phyloP scores from a whole-genome alignment of 2,888 invertebrate species.

The Eudemis profundana region DNA sequence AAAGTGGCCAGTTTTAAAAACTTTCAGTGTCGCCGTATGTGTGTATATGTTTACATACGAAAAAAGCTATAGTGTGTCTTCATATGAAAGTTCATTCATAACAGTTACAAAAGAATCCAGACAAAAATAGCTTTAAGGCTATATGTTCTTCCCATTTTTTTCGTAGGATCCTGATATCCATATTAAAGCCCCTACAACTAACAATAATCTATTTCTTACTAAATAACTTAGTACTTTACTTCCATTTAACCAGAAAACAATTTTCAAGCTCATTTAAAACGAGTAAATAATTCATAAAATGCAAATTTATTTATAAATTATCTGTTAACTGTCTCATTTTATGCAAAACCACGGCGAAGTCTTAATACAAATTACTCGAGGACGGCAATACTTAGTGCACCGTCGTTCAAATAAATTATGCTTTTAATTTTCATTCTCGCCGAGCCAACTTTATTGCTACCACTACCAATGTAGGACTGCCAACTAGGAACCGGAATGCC shows the following conservation, averaged over 20 bases:
- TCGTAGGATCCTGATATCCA: too few relatives aligned
- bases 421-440: slow-evolving; percentile 19
- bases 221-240: too few relatives aligned
- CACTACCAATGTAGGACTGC: not conserved
- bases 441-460: slow-evolving; percentile 1
- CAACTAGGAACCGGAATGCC: not conserved
- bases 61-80: too few relatives aligned
- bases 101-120: too few relatives aligned
- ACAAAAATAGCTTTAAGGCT: too few relatives aligned
- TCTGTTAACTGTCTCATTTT: slow-evolving; percentile 19
- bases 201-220: too few relatives aligned
- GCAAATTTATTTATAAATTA: slow-evolving; percentile 22
- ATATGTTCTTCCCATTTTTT: too few relatives aligned
- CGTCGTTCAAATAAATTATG: slow-evolving; percentile 15
- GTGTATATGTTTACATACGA: too few relatives aligned
- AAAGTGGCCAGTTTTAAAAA: too few relatives aligned
- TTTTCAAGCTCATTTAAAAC: not conserved
- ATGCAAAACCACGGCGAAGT: slow-evolving; percentile 26
- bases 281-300: slow-evolving; percentile 1
- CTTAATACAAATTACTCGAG: slow-evolving; percentile 1
- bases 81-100: too few relatives aligned
- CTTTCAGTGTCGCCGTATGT: too few relatives aligned
- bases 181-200: too few relatives aligned
- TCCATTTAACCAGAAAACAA: not conserved
- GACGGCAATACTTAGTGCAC: slow-evolving; percentile 21